Conservation (phyloP, 2,888 invertebrate species). For the Anticlea derivata region DNA sequence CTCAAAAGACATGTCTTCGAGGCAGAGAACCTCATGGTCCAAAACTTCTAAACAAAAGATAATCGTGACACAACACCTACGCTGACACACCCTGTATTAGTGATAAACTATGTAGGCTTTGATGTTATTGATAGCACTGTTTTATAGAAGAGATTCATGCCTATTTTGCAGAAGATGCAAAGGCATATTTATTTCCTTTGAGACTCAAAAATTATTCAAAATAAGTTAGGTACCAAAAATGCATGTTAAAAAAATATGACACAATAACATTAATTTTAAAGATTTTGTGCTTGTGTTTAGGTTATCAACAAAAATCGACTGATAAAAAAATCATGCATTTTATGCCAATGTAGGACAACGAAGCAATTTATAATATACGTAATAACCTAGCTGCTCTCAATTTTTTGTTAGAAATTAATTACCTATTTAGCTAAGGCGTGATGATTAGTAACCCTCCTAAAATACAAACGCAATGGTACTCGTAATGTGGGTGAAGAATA, state of each 20-base stretch:
- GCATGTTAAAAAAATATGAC: not conserved
- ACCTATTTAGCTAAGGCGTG: slow-evolving; percentile 1
- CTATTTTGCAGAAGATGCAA: not conserved
- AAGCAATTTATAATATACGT: slow-evolving; percentile 2
- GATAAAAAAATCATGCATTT: slow-evolving; percentile 1
- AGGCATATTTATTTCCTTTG: not conserved
- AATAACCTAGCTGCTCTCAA: slow-evolving; percentile 16
- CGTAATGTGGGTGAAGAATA: slow-evolving; percentile 1
- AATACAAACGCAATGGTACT: not conserved
- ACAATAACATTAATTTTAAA: not conserved
- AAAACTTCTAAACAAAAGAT: too few species aligned
- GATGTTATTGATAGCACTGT: not conserved
- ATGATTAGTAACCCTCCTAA: not conserved
- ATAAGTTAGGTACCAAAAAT: not conserved
- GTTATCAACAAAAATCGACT: not conserved
- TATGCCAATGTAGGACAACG: slow-evolving; percentile 1
- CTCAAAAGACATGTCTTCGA: too few species aligned
- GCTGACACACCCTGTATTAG: too few species aligned
- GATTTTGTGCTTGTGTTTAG: slow-evolving; percentile 7
- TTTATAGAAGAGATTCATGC: not conserved
- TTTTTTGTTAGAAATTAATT: not conserved
- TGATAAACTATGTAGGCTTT: too few species aligned
- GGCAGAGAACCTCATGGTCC: too few species aligned
- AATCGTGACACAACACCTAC: too few species aligned
- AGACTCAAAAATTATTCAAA: not conserved